Evolutionary conservation across 2,113 vertebrate genomes (phyloP).

Genomic region (Pangasianodon gigas): DNA sequence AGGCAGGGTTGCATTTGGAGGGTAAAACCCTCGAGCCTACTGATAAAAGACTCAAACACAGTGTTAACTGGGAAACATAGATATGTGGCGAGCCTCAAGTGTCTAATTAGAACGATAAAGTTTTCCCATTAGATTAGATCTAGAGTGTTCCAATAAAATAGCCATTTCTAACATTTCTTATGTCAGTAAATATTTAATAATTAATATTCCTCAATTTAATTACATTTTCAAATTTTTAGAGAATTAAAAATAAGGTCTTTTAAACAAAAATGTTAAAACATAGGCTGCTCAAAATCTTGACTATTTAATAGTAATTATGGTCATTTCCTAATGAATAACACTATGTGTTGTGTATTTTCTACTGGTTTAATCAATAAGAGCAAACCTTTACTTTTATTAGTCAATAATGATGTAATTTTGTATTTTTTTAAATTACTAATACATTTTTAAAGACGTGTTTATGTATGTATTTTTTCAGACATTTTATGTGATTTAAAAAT

Average conservation of each 20-base stretch:
- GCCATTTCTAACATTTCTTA: neutral
- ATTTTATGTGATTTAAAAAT: neutral
- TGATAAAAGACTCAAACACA: neutral
- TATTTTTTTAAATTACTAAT: neutral
- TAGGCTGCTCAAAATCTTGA: neutral
- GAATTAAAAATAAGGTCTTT: neutral
- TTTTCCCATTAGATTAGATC: neutral
- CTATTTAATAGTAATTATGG: neutral
- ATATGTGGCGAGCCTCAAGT: neutral
- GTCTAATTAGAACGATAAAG: neutral
- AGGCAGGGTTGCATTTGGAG: neutral
- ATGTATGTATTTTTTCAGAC: neutral
- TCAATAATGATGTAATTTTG: neutral
- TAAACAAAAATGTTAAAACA: neutral
- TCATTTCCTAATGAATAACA: neutral
- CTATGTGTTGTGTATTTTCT: neutral
- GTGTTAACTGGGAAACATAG: neutral
- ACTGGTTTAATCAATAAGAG: neutral
- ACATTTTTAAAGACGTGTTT: neutral
- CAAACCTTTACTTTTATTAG: neutral
- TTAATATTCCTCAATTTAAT: neutral
- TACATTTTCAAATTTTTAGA: neutral
- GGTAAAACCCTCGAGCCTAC: neutral
- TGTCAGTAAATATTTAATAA: neutral
- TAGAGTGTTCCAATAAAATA: neutral